phyloP scores from a whole-genome alignment of 2,888 invertebrate genomes.

The Conistra vaccinii region DNA sequence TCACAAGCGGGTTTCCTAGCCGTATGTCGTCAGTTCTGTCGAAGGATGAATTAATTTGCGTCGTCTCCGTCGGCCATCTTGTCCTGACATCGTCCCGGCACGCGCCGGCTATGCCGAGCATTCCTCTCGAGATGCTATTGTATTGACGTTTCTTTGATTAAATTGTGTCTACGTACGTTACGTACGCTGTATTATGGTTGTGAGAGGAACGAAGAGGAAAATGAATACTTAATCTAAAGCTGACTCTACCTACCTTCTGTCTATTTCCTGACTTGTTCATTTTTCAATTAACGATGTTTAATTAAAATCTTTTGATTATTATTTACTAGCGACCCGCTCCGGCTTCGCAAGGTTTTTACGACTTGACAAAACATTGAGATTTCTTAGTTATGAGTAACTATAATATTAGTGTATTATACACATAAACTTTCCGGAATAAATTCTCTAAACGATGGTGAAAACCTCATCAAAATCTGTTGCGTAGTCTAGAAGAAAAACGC shows the following conservation, averaged over 20 bases:
- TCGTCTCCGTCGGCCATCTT: slow-evolving; percentile 68
- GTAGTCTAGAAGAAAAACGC: too few species aligned
- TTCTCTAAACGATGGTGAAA: too few species aligned
- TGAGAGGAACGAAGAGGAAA: slow-evolving; percentile 6
- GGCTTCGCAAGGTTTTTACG: too few species aligned
- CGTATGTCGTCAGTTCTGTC: slow-evolving; percentile 50
- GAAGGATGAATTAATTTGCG: slow-evolving; percentile 69
- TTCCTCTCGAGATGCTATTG: slow-evolving; percentile 39
- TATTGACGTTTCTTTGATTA: slow-evolving; percentile 59
- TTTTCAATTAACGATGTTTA: background rate
- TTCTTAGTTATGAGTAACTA: too few species aligned
- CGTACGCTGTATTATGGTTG: slow-evolving; percentile 1
- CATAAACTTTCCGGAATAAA: too few species aligned
- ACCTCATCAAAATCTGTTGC: too few species aligned
- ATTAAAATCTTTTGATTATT: background rate
- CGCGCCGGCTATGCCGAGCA: slow-evolving; percentile 47
- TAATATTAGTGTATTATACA: too few species aligned
- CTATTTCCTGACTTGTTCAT: background rate
- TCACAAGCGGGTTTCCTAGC: background rate
- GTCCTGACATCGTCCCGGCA: slow-evolving; percentile 51
- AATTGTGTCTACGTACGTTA: slow-evolving; percentile 23
- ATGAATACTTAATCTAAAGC: background rate
- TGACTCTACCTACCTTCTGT: background rate
- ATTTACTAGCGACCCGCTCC: too few species aligned
- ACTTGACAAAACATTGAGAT: too few species aligned